These are phyloP conservation scores for Trematomus bernacchii DNA, from an alignment of 2,797 vertebrate genomes.

Conservation along the genomic window DNA sequence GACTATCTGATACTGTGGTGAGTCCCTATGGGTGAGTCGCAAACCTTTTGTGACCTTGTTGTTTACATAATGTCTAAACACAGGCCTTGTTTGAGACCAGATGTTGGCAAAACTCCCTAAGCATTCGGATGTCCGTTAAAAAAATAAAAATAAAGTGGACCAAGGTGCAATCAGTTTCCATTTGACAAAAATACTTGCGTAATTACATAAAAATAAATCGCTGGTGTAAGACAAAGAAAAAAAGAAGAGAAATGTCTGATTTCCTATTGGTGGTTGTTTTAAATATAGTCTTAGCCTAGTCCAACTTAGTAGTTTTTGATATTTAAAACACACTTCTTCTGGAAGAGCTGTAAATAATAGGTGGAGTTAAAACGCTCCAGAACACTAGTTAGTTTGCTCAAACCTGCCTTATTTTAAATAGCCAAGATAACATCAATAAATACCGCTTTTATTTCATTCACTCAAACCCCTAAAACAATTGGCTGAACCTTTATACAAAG, in stretches of 20 bases:
- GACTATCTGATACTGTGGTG: neutral
- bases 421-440: too few relatives aligned
- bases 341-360: too few relatives aligned
- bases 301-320: neutral
- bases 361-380: too few relatives aligned
- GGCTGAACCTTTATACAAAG: too few relatives aligned
- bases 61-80: slow-evolving; percentile 15
- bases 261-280: neutral
- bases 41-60: neutral
- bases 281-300: neutral
- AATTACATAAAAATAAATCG: slow-evolving; percentile 4
- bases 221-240: slow-evolving; percentile 4
- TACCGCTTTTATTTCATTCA: too few relatives aligned
- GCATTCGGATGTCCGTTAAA: neutral
- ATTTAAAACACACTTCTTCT: too few relatives aligned
- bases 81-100: neutral
- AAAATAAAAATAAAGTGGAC: slow-evolving; percentile 4
- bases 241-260: neutral
- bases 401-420: too few relatives aligned
- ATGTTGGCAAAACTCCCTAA: neutral
- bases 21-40: neutral
- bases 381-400: too few relatives aligned
- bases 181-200: slow-evolving; percentile 42
- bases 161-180: slow-evolving; percentile 13
- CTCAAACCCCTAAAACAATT: too few relatives aligned